Conservation (phyloP, 1,140 invertebrate genomes). For the Drosophila nigrodunni region DNA sequence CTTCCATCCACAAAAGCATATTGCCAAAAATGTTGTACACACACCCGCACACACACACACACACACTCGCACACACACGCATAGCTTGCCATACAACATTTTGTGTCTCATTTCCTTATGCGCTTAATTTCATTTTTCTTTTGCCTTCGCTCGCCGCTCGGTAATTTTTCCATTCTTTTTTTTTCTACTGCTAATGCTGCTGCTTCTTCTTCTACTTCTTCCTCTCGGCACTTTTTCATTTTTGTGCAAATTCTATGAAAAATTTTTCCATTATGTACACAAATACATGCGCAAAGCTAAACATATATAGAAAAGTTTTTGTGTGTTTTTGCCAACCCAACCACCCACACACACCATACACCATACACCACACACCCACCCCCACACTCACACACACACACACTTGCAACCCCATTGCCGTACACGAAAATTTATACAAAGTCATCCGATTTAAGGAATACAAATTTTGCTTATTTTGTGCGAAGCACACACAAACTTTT, state of each 20-base stretch:
- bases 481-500: slow-evolving; percentile 56
- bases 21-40: slow-evolving; percentile 67
- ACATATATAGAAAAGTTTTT: slow-evolving; percentile 62
- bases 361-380: slow-evolving; percentile 8
- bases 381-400: slow-evolving; percentile 32
- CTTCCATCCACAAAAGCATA: slow-evolving; percentile 66
- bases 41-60: slow-evolving; percentile 45
- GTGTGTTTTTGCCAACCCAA: slow-evolving; percentile 59
- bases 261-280: slow-evolving; percentile 84
- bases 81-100: slow-evolving; percentile 41
- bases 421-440: slow-evolving; percentile 84
- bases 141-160: slow-evolving; percentile 37
- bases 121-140: slow-evolving; percentile 81
- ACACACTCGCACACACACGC: slow-evolving; percentile 39
- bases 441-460: slow-evolving; percentile 85
- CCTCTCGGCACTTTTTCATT: slow-evolving; percentile 77
- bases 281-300: slow-evolving; percentile 51
- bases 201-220: slow-evolving; percentile 40
- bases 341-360: background rate
- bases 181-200: no score
- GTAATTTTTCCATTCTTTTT: slow-evolving; percentile 30
- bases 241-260: slow-evolving; percentile 85
- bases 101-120: slow-evolving; percentile 83
- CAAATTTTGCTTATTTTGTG: slow-evolving; percentile 83
- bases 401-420: slow-evolving; percentile 77